phyloP scores from a whole-genome alignment of 1,140 invertebrate species.

The Zeugodacus cucurbitae region DNA sequence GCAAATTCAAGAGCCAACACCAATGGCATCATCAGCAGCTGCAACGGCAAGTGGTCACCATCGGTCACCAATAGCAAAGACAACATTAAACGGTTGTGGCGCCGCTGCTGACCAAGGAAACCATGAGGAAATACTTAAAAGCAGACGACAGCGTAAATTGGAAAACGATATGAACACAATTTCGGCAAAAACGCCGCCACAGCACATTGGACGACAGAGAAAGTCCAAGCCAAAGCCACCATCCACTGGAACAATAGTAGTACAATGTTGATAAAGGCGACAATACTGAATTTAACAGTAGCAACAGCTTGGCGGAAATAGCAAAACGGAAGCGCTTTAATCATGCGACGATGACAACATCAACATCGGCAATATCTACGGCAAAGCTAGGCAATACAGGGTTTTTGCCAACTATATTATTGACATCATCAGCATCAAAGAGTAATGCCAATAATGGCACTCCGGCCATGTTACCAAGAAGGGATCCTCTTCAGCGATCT shows the following conservation, averaged over 20 bases:
- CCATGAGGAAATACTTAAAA: constrained; percentile 43
- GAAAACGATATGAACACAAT: constrained; percentile 54
- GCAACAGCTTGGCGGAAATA: constrained; percentile 46
- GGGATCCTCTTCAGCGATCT: constrained; percentile 64
- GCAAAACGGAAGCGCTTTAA: constrained; percentile 64
- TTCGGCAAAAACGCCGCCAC: not conserved
- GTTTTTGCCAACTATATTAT: not conserved
- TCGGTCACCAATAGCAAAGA: not conserved
- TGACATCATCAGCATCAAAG: constrained; percentile 46
- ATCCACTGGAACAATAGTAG: not conserved
- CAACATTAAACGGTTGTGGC: not conserved
- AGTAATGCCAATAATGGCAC: constrained; percentile 44
- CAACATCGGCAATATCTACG: constrained; percentile 36
- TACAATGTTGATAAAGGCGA: constrained; percentile 32
- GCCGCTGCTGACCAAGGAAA: not conserved
- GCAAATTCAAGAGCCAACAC: constrained; percentile 62
- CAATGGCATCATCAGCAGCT: constrained; percentile 8
- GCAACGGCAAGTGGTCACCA: constrained; percentile 21
- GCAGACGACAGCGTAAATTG: constrained; percentile 60
- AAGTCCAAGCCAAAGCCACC: constrained; percentile 12
- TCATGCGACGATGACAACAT: constrained; percentile 53
- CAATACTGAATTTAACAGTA: constrained; percentile 7
- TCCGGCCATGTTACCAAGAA: constrained; percentile 63
- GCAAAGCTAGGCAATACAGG: not conserved
- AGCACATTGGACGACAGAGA: not conserved